Evolutionary conservation across 2,888 invertebrate species (phyloP).

Genomic region (Lissocephala sabroskyi): DNA sequence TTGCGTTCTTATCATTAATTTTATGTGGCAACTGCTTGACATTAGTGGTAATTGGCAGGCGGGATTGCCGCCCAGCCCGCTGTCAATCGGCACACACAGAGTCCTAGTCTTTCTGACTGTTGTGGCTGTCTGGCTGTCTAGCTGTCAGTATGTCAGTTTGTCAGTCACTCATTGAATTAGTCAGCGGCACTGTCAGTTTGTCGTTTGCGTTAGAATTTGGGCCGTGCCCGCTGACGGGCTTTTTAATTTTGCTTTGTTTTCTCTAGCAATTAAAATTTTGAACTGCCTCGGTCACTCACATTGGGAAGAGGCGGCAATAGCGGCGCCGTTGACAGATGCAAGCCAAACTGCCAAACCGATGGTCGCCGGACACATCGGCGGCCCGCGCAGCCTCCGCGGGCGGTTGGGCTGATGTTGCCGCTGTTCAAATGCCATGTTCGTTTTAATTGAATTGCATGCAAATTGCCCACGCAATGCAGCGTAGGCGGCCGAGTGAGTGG

Average conservation of each 20-base stretch:
- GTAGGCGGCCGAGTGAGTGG: conserved; percentile 6
- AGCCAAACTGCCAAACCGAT: not conserved
- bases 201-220: conserved; percentile 34
- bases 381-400: too few species aligned
- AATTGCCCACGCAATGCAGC: conserved; percentile 29
- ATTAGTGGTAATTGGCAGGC: conserved; percentile 62
- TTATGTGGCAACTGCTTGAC: conserved; percentile 60
- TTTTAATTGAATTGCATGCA: conserved; percentile 48
- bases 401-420: too few species aligned
- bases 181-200: conserved; percentile 29
- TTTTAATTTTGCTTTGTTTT: not conserved
- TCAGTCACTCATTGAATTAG: too few species aligned
- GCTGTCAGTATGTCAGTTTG: too few species aligned
- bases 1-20: conserved; percentile 62
- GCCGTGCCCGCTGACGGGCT: too few species aligned
- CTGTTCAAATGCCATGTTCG: conserved; percentile 5
- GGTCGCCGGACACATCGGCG: not conserved
- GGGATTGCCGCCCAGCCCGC: conserved; percentile 11
- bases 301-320: too few species aligned
- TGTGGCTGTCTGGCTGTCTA: too few species aligned
- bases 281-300: not conserved
- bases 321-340: not conserved
- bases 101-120: too few species aligned
- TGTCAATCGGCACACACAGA: not conserved
- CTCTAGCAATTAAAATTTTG: not conserved